Percentiles rank a stretch among this genome's conserved stretches.
phyloP scores from a whole-genome alignment of 2,888 invertebrate genomes.

The Platycheirus albimanus region DNA sequence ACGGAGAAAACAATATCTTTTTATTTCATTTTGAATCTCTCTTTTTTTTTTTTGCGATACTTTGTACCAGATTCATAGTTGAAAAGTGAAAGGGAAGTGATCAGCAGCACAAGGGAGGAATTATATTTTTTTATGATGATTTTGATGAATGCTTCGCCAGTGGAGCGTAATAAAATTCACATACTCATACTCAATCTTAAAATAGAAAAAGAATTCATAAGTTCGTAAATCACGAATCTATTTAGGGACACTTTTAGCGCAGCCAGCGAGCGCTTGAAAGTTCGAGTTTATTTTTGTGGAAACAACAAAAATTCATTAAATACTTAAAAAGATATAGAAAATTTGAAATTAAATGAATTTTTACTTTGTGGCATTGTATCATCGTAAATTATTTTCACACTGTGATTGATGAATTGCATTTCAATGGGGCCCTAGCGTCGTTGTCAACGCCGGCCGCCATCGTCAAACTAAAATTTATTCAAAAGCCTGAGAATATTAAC shows the following conservation, averaged over 20 bases:
- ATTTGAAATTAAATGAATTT: neutral
- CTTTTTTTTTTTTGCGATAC: neutral
- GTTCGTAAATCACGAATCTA: conserved; percentile 51
- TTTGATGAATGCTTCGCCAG: conserved; percentile 43
- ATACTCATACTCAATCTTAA: too few relatives aligned
- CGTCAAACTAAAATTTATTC: conserved; percentile 48
- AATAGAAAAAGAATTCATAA: conserved; percentile 17
- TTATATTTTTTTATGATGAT: conserved; percentile 23
- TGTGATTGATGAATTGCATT: conserved; percentile 68
- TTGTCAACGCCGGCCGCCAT: too few relatives aligned
- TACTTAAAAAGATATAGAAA: neutral
- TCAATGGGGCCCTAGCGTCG: conserved; percentile 21
- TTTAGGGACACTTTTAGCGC: conserved; percentile 38
- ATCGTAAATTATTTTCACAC: conserved; percentile 65
- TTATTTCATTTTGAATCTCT: neutral
- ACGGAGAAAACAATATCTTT: neutral
- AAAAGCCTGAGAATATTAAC: conserved; percentile 47
- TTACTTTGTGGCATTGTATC: conserved; percentile 8
- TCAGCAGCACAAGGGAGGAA: neutral
- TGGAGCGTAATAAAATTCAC: conserved; percentile 28
- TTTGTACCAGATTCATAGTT: conserved; percentile 20
- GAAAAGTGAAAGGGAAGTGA: conserved; percentile 25
- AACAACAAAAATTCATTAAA: conserved; percentile 23
- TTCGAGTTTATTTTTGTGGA: too few relatives aligned
- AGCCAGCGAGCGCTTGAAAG: too few relatives aligned